phyloP scores from a whole-genome alignment of 2,888 invertebrate species.

The Eupithecia insigniata region DNA sequence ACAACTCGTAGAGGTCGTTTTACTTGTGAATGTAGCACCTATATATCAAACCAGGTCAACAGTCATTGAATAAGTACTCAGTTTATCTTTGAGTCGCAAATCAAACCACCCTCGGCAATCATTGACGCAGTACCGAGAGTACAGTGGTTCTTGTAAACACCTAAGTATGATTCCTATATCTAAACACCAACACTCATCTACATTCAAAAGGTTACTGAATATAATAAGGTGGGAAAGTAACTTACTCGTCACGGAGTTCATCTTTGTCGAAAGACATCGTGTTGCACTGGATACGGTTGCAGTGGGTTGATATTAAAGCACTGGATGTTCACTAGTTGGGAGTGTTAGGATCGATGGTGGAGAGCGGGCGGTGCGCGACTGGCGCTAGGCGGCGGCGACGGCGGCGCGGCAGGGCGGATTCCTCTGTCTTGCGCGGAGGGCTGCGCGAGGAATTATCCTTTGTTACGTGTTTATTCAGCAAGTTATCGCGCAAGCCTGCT shows the following conservation, averaged over 20 bases:
- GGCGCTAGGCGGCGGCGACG: conserved; percentile 51
- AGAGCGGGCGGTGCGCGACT: conserved; percentile 65
- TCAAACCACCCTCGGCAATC: conserved; percentile 11
- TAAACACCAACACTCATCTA: neutral
- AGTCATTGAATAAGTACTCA: conserved; percentile 30
- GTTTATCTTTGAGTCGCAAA: conserved; percentile 10
- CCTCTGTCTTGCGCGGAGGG: conserved; percentile 55
- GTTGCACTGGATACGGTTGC: conserved; percentile 29
- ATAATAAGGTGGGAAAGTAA: conserved; percentile 51
- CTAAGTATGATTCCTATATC: neutral
- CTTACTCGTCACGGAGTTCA: conserved; percentile 89
- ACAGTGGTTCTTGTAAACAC: conserved; percentile 32
- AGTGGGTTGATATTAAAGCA: conserved; percentile 27
- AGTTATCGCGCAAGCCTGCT: conserved; percentile 15
- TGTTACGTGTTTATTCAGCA: conserved; percentile 31
- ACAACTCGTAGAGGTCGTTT: conserved; percentile 45
- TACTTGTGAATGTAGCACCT: conserved; percentile 52
- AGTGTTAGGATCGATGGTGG: conserved; percentile 65
- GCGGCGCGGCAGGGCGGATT: conserved; percentile 61
- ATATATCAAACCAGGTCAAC: conserved; percentile 39
- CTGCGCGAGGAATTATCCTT: conserved; percentile 41
- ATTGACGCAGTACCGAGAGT: conserved; percentile 23
- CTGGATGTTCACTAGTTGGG: conserved; percentile 51
- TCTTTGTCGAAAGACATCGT: conserved; percentile 86
- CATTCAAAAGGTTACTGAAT: neutral